Evolutionary conservation across 1,140 invertebrate species (phyloP).

Genomic region (Yoshiicerus persimilis): DNA sequence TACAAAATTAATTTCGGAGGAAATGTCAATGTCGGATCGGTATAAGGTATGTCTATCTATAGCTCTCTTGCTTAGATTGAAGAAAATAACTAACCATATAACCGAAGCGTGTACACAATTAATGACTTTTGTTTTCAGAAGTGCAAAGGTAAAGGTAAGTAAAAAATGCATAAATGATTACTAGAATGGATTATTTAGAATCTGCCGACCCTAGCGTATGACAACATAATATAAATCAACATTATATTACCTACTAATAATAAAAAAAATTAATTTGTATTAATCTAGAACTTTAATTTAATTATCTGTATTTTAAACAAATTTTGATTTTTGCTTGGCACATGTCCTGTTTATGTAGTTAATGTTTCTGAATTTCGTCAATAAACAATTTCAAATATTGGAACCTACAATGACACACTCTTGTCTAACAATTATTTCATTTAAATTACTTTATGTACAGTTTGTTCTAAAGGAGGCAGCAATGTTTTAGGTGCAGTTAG

Average conservation of each 20-base stretch:
- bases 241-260: not conserved
- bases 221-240: not conserved
- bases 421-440: not conserved
- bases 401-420: not conserved
- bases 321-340: slow-evolving; percentile 14
- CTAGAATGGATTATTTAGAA: not conserved
- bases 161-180: not conserved
- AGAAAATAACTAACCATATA: not conserved
- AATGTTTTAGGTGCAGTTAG: not conserved
- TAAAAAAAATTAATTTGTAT: not conserved
- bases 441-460: too few relatives aligned
- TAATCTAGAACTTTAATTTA: not conserved
- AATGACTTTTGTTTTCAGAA: not conserved
- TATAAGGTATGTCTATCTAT: too few relatives aligned
- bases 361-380: not conserved
- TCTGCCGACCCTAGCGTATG: not conserved
- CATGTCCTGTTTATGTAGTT: slow-evolving; percentile 3
- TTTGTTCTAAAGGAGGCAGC: too few relatives aligned
- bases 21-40: not conserved
- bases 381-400: not conserved
- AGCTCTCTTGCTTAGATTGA: not conserved
- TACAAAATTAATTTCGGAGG: not conserved
- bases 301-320: not conserved
- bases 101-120: not conserved
- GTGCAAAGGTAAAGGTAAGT: not conserved